These are phyloP conservation scores for Agapostemon virescens DNA, from an alignment of 2,888 invertebrate genomes.

Conservation along the genomic window DNA sequence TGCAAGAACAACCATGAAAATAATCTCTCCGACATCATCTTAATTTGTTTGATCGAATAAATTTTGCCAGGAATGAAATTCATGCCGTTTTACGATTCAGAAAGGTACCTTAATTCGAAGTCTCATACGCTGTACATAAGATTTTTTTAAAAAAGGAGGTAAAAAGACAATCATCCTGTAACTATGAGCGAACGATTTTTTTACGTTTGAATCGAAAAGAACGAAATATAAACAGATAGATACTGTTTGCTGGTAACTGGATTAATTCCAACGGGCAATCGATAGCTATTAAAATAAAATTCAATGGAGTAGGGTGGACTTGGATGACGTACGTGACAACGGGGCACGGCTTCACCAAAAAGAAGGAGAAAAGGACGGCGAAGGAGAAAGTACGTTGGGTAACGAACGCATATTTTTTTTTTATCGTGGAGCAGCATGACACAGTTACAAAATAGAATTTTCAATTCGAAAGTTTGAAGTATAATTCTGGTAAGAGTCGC, in stretches of 20 bases:
- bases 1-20: not conserved
- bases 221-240: conserved; percentile 28
- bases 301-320: not conserved
- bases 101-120: conserved; percentile 53
- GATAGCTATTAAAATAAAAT: conserved; percentile 8
- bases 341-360: not conserved
- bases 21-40: not conserved
- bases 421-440: conserved; percentile 21
- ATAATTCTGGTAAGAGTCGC: conserved; percentile 25
- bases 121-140: conserved; percentile 65
- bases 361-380: not conserved
- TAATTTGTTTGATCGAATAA: conserved; percentile 1
- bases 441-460: conserved; percentile 40
- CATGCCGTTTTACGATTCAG: conserved; percentile 24
- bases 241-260: conserved; percentile 20
- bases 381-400: conserved; percentile 63
- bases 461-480: conserved; percentile 11
- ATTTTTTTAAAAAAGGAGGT: conserved; percentile 57
- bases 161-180: conserved; percentile 60
- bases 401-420: conserved; percentile 45
- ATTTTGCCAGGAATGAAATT: conserved; percentile 8
- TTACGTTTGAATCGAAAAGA: conserved; percentile 10
- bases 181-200: conserved; percentile 39
- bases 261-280: conserved; percentile 6
- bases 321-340: conserved; percentile 3